Conservation (phyloP, 2,113 vertebrate species). For the Trogon surrucura region DNA sequence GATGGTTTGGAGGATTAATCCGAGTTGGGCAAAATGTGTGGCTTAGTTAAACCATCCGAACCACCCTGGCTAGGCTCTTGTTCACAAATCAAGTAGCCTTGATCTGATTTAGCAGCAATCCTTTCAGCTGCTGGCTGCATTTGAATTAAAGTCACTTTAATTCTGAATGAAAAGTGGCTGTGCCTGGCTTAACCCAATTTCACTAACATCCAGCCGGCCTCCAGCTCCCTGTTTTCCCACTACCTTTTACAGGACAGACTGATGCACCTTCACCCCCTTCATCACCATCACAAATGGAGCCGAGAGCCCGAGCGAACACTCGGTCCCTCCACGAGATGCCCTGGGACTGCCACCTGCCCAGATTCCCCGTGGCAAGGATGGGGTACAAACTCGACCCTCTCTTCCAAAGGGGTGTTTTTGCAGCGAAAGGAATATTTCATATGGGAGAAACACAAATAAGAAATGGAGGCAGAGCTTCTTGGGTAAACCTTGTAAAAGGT, state of each 20-base stretch:
- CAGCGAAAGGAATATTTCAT: background rate
- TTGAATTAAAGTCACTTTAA: slow-evolving; percentile 40
- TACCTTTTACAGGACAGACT: background rate
- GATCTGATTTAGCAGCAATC: slow-evolving; percentile 46
- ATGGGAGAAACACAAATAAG: background rate
- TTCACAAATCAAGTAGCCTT: background rate
- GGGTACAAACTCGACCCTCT: background rate
- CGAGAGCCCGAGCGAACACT: accelerated
- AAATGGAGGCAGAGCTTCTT: background rate
- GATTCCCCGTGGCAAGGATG: background rate
- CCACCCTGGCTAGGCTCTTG: background rate
- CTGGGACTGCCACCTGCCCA: background rate
- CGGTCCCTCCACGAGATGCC: background rate
- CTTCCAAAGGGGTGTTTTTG: background rate
- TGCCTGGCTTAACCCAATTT: slow-evolving; percentile 36
- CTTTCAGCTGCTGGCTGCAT: slow-evolving; percentile 37
- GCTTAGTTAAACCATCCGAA: background rate
- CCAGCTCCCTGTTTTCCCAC: background rate
- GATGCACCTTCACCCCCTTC: background rate
- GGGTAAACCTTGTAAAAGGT: background rate
- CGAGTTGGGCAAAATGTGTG: background rate
- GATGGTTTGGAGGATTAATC: background rate
- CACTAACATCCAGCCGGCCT: background rate
- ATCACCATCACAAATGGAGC: background rate
- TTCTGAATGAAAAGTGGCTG: slow-evolving; percentile 42